Evolutionary conservation across 2,888 invertebrate species (phyloP).

Genomic region (Quadroppia sp.): DNA sequence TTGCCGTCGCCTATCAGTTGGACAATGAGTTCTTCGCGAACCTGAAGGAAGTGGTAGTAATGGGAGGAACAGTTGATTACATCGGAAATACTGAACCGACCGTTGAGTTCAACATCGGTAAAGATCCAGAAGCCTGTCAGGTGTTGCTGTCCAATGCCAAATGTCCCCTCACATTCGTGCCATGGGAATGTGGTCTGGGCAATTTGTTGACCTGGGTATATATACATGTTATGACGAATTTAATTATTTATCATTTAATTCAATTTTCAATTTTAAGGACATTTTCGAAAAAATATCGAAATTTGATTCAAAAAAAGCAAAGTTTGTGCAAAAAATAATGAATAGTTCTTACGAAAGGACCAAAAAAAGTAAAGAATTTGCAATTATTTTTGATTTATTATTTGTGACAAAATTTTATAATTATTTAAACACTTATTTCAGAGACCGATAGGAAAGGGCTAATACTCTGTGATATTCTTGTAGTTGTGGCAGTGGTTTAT

Average conservation of each 20-base stretch:
- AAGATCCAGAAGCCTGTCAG: slow-evolving; percentile 71
- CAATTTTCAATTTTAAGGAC: too few species aligned
- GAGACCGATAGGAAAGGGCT: neutral
- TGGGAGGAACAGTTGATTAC: slow-evolving; percentile 50
- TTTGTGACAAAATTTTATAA: too few species aligned
- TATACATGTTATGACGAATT: neutral
- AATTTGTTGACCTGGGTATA: slow-evolving; percentile 52
- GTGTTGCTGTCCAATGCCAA: slow-evolving; percentile 63
- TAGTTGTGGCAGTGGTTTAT: slow-evolving; percentile 36
- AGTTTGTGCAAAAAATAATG: slow-evolving; percentile 35
- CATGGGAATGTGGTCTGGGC: slow-evolving; percentile 63
- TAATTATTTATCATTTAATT: too few species aligned
- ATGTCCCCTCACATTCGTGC: slow-evolving; percentile 61
- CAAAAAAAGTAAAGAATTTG: neutral
- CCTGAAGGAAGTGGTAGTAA: slow-evolving; percentile 43
- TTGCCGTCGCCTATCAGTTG: slow-evolving; percentile 54
- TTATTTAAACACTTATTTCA: neutral
- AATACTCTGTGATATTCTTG: slow-evolving; percentile 42
- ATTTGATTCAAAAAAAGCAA: neutral
- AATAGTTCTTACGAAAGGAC: neutral
- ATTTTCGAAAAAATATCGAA: too few species aligned
- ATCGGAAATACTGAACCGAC: slow-evolving; percentile 61
- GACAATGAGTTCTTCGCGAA: slow-evolving; percentile 52
- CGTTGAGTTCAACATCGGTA: slow-evolving; percentile 72
- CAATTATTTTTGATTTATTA: neutral